Evolutionary conservation across 2,113 vertebrate species (phyloP), one percentile per base, ranked within the genome.

Genomic region (human (Homo sapiens)): DNA sequence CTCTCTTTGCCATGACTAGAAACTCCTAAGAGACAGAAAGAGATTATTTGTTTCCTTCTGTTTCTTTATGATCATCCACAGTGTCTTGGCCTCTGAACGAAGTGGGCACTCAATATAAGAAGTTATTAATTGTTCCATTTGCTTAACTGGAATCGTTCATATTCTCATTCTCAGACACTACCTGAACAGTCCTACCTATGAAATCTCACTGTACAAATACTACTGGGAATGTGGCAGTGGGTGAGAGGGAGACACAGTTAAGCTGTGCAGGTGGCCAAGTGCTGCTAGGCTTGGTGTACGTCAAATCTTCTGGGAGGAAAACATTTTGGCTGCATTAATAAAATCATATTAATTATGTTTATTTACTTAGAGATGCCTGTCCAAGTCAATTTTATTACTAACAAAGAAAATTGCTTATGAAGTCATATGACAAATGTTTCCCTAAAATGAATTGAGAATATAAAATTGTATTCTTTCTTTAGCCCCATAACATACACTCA

Each of bases 311-410:
- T 76, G 32, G 40, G 57, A 97, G 64, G 38, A 88, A 97, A 97
- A 94, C 52, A 96, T 92, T 97, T 96, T 97, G 80, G 59, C 88
- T 80, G 4, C 30, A 89, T 94, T 97, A 97, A 95, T 96, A 86
- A 96, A 96, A 81, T 97, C 93, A 88, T 82, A 98, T 97, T 93
- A 89, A 94, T 94, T 96, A 93, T 90, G 83, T 45, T 92, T 66
- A 82, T 95, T 98, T 64, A 75, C 79, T 97, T 86, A 97, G 98
- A 75, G 43, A 66, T 87, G 38, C 50, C 52, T 95, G 89, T 97
- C 90, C 83, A 96, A 98, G 45, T 94, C 16, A 95, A 89, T 95
- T 98, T 94, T 76, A 86, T 87, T 95, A 89, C 93, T 64, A 85
- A 96, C 89, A 85, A 76, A 90, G 87, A 98, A 96, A 91, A 97